These are phyloP conservation scores for Venusia cambrica DNA, from an alignment of 2,888 invertebrate species.

Conservation along the genomic window DNA sequence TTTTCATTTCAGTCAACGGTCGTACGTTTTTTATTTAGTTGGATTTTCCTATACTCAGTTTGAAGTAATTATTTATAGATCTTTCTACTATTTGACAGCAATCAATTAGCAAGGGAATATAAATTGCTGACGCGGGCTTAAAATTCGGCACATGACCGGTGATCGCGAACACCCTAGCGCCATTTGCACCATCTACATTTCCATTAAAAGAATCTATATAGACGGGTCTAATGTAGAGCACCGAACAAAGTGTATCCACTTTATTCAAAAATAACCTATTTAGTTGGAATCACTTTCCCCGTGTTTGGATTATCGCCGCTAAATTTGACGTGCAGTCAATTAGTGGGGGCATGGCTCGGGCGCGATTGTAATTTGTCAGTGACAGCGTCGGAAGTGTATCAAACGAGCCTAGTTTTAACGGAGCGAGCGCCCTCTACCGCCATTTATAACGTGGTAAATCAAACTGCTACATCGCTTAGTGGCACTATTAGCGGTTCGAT, in stretches of 20 bases:
- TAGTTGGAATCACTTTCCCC: conserved; percentile 50
- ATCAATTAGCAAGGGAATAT: too few species aligned
- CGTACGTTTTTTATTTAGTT: too few species aligned
- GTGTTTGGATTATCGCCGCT: conserved; percentile 65
- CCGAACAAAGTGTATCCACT: conserved; percentile 9
- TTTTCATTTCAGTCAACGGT: too few species aligned
- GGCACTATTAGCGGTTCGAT: conserved; percentile 26
- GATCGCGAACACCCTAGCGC: too few species aligned
- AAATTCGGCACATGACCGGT: too few species aligned
- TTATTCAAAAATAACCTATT: conserved; percentile 30
- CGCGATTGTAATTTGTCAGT: conserved; percentile 72
- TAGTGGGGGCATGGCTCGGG: conserved; percentile 48
- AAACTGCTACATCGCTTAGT: conserved; percentile 27
- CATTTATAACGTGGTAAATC: conserved; percentile 30
- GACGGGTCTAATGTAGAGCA: conserved; percentile 1
- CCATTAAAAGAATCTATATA: neutral
- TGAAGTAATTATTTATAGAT: too few species aligned
- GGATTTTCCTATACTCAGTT: too few species aligned
- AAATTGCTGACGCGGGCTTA: too few species aligned
- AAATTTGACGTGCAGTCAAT: conserved; percentile 77
- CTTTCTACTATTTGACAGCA: too few species aligned
- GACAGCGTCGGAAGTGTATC: conserved; percentile 71
- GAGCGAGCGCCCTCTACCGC: conserved; percentile 39
- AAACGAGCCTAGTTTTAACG: conserved; percentile 56
- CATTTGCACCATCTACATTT: conserved; percentile 1